A percentile compares a stretch with the other conserved stretches of the same genome.
Evolutionary conservation across 2,797 vertebrate genomes (phyloP).

Genomic region (Columba guinea): DNA sequence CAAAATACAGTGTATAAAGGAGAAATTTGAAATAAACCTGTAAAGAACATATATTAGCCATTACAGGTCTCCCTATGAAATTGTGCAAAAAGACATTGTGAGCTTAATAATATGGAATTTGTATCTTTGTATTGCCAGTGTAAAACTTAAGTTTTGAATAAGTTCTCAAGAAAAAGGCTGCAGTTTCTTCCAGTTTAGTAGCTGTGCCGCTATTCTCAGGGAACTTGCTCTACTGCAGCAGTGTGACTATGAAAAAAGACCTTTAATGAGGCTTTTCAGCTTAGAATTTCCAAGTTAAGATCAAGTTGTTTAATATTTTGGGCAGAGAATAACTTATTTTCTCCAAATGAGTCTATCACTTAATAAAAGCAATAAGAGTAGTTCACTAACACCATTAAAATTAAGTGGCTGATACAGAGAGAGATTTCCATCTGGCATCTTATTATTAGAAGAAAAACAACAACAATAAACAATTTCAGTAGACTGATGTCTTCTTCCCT

Average conservation of each 20-base stretch:
- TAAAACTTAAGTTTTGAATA: background rate
- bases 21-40: background rate
- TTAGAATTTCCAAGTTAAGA: background rate
- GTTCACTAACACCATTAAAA: conserved; percentile 17
- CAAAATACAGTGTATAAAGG: background rate
- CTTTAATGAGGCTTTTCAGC: background rate
- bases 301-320: background rate
- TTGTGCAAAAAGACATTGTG: background rate
- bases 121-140: background rate
- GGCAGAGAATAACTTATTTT: background rate
- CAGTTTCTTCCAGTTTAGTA: background rate
- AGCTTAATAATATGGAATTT: background rate
- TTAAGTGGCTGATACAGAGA: conserved; percentile 18
- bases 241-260: background rate
- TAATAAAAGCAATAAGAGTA: background rate
- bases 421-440: conserved; percentile 11
- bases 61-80: background rate
- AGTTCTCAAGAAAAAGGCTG: background rate
- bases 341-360: background rate
- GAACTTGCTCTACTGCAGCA: background rate
- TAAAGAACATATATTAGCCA: background rate
- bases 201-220: background rate
- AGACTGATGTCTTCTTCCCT: conserved; percentile 3
- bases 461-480: conserved; percentile 20
- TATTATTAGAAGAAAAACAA: conserved; percentile 41